phyloP scores from a whole-genome alignment of 2,113 vertebrate species.

The Microcebus tavaratra region DNA sequence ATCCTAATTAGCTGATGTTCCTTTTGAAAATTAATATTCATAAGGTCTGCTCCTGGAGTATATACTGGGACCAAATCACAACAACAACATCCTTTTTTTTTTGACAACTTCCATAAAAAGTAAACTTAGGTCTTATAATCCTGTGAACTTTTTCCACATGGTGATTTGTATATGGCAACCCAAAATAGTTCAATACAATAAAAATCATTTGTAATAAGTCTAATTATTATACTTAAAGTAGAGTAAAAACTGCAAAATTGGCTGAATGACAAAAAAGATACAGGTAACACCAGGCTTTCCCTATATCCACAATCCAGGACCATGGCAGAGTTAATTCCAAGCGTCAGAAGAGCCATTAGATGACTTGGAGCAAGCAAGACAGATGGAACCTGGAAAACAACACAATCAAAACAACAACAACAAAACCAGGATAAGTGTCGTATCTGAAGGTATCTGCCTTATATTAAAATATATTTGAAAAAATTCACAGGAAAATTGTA shows the following conservation, averaged over 20 bases:
- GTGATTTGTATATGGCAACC: not conserved
- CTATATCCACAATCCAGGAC: conserved; percentile 97
- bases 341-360: conserved; percentile 95
- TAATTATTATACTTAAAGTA: not conserved
- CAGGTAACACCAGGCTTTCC: conserved; percentile 96
- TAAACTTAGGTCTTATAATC: conserved; percentile 30
- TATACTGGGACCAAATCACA: not conserved
- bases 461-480: conserved; percentile 26
- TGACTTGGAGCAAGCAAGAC: conserved; percentile 97
- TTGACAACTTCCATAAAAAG: not conserved
- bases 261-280: conserved; percentile 88
- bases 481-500: not conserved
- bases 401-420: not conserved
- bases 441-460: not conserved
- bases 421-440: not conserved
- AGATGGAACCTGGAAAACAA: conserved; percentile 92
- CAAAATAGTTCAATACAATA: not conserved
- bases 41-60: not conserved
- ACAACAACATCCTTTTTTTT: not conserved
- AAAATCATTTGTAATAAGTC: not conserved
- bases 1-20: not conserved
- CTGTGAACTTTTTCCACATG: not conserved
- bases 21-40: conserved; percentile 46
- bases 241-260: conserved; percentile 1
- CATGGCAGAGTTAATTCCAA: conserved; percentile 97